Base-by-base conservation (phyloP, 2,888 invertebrate genomes). In the Amiota communis region DNA sequence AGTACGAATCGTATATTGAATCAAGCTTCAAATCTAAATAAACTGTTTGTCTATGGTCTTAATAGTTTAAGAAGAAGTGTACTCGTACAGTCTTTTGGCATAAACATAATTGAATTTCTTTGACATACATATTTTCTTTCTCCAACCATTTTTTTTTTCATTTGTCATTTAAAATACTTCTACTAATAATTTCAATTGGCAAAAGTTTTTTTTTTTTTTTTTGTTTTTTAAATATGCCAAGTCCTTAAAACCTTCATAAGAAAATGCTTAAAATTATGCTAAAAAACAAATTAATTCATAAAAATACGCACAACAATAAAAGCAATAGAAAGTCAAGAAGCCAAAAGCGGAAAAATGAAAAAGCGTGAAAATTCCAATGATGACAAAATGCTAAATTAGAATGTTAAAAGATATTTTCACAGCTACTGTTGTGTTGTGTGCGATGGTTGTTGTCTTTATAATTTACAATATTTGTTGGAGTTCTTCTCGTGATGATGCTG, bases 341-440 rank as follows among this genome's bases (percentile, higher is more conserved):
- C 36, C 59, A 59, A 59, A n/a, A 12, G 23, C n/a, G 17, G 6
- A 15, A 36, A 68, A 53, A 53, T 68, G 67, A 68, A 68, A 53
- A 51, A 23, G 67, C 51, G 67, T 51, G 67, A 23, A 68, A 68
- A 68, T 68, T 68, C 67, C 51, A 53, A 51, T 68, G 51, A 51
- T 68, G 67, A 53, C 53, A 51, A 68, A 68, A 68, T 68, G 51
- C 67, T 51, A 68, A 68, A 68, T 68, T 51, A 68, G 51, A 68
- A 68, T 68, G 67, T 68, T 53, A 68, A 68, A 68, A 68, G 67
- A 51, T 48, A 68, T 68, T 63, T 63, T 63, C 63, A 63, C 63
- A 63, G 63, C 63, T 59, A 59, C 59, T 59, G 63, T 36, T 53
- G 36, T 6, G 36, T 0, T 36, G 36, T 3, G 23, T 68, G 65